phyloP scores from a whole-genome alignment of 2,888 invertebrate genomes.

The Bruchidius siliquastri region DNA sequence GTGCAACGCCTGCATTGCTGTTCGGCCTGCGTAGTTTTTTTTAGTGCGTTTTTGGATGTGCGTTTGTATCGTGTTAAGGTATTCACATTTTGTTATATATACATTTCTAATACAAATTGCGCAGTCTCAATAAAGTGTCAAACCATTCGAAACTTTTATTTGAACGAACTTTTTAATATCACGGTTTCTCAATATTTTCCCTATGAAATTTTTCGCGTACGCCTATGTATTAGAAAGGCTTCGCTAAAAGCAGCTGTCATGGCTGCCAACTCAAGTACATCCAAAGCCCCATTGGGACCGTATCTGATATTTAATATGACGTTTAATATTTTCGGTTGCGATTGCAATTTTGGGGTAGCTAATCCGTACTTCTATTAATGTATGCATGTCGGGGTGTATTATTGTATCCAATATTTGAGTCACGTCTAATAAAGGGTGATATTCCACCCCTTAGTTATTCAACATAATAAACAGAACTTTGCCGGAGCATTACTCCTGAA shows the following conservation, averaged over 20 bases:
- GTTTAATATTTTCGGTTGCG: background rate
- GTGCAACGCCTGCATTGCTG: too few relatives aligned
- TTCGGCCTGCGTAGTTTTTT: too few relatives aligned
- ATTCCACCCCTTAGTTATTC: background rate
- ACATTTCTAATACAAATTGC: too few relatives aligned
- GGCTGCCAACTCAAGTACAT: background rate
- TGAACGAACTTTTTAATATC: too few relatives aligned
- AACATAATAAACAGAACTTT: background rate
- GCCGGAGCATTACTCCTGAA: background rate
- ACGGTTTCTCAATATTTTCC: too few relatives aligned
- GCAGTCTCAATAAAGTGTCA: too few relatives aligned
- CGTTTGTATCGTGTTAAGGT: too few relatives aligned
- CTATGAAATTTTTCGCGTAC: background rate
- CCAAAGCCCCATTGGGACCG: background rate
- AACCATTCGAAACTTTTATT: too few relatives aligned
- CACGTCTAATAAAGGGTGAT: background rate
- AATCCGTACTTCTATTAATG: background rate
- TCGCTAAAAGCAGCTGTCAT: background rate
- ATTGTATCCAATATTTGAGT: background rate
- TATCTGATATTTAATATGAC: background rate
- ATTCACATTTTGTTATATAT: too few relatives aligned
- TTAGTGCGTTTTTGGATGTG: too few relatives aligned
- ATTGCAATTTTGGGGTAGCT: background rate
- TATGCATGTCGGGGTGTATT: background rate
- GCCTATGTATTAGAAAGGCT: background rate